Conservation (phyloP, 2,113 vertebrate genomes). For the Xenotilapia longispinis region DNA sequence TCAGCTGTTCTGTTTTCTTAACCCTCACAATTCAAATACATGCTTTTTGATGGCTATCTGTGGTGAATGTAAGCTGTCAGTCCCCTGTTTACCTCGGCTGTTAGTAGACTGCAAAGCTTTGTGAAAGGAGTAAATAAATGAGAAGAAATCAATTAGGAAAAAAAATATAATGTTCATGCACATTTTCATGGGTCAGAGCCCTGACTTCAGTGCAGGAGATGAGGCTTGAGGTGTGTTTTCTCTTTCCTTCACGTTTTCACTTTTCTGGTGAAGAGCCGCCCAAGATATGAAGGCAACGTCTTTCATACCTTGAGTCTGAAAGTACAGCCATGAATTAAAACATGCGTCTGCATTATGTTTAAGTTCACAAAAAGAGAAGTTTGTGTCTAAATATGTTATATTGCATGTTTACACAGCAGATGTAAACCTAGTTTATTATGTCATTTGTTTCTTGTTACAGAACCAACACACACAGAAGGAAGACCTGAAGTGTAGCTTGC, state of each 20-base stretch:
- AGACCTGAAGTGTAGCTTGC: background rate
- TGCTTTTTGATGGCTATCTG: background rate
- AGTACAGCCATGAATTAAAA: background rate
- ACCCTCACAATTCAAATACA: background rate
- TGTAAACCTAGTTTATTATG: background rate
- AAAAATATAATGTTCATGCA: background rate
- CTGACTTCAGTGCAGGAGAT: background rate
- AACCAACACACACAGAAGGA: background rate
- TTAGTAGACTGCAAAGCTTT: background rate
- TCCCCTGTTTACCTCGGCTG: background rate
- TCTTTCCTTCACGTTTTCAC: background rate
- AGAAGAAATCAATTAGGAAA: background rate
- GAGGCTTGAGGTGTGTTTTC: background rate
- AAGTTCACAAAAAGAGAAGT: background rate
- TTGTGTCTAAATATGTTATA: background rate
- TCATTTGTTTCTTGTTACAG: background rate
- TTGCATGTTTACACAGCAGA: background rate
- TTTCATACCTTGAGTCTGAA: background rate
- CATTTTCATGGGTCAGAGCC: background rate
- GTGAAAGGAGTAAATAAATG: background rate
- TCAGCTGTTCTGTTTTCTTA: background rate
- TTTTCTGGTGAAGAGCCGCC: background rate
- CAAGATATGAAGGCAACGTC: background rate
- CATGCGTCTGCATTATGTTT: background rate
- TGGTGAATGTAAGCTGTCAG: background rate